Conservation (phyloP, 2,888 invertebrate genomes). For the Heteromurus nitidus region DNA sequence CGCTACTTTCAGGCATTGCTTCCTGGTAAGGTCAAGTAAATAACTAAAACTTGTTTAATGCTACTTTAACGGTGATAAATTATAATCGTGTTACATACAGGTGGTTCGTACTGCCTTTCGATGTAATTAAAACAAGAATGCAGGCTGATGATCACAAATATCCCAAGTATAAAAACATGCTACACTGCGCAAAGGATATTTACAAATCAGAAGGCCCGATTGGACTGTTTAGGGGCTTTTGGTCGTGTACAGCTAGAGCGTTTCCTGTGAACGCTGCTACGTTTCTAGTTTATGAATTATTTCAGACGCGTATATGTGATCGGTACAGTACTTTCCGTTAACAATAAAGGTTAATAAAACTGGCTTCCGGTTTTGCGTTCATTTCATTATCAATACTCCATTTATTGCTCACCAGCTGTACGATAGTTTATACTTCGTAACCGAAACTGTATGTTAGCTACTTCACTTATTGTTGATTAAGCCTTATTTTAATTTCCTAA, state of each 20-base stretch:
- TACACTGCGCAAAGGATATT: slow-evolving; percentile 80
- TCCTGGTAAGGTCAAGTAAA: slow-evolving; percentile 8
- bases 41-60: too few species aligned
- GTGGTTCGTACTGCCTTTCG: slow-evolving; percentile 83
- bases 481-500: too few species aligned
- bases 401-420: too few species aligned
- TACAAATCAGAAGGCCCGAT: slow-evolving; percentile 78
- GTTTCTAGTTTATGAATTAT: slow-evolving; percentile 78
- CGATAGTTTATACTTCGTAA: too few species aligned
- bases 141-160: slow-evolving; percentile 80
- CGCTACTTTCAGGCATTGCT: slow-evolving; percentile 10
- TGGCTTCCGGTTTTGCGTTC: too few species aligned
- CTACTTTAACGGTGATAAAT: too few species aligned
- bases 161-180: slow-evolving; percentile 79
- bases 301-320: too few species aligned
- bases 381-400: too few species aligned
- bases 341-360: too few species aligned
- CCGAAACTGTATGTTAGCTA: too few species aligned
- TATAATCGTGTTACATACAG: slow-evolving; percentile 74
- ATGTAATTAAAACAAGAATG: slow-evolving; percentile 84
- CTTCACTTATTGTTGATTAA: too few species aligned
- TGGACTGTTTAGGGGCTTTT: slow-evolving; percentile 81
- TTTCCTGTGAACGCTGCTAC: slow-evolving; percentile 83
- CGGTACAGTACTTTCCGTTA: too few species aligned
- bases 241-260: slow-evolving; percentile 80